Percentiles rank a stretch among this genome's conserved stretches.
Conservation (phyloP, 1,140 invertebrate species). For the Magallana gigas region DNA sequence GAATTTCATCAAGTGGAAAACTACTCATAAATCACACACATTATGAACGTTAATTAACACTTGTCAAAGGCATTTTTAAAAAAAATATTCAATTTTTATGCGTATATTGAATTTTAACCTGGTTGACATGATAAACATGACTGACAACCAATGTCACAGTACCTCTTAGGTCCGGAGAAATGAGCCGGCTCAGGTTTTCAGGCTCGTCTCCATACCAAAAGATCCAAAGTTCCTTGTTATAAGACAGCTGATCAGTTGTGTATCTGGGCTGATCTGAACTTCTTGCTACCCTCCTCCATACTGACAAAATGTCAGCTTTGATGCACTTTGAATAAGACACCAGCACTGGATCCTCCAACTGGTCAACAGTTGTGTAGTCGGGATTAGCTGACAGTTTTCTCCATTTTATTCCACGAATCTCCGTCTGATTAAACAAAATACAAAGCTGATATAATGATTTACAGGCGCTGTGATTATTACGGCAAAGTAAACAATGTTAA, state of each 20-base stretch:
- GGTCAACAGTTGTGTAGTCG: conserved; percentile 76
- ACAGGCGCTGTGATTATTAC: background rate
- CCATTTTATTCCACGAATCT: conserved; percentile 99
- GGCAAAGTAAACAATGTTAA: conserved; percentile 23
- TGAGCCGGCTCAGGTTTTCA: conserved; percentile 81
- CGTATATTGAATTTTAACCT: too few species aligned
- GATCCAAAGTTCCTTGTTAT: conserved; percentile 95
- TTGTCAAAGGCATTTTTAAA: background rate
- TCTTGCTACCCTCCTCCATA: conserved; percentile 90
- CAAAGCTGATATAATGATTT: background rate
- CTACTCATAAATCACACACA: background rate
- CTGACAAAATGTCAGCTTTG: conserved; percentile 95
- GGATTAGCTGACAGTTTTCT: conserved; percentile 93
- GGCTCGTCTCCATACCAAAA: conserved; percentile 99
- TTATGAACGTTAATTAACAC: background rate
- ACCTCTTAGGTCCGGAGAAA: conserved; percentile 84
- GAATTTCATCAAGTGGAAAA: conserved; percentile 24
- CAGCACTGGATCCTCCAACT: conserved; percentile 95
- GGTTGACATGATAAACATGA: too few species aligned
- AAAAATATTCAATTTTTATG: background rate
- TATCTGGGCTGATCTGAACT: conserved; percentile 64
- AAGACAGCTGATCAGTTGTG: conserved; percentile 63
- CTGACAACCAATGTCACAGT: background rate
- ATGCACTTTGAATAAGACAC: conserved; percentile 95
- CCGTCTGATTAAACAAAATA: conserved; percentile 86